Base-by-base conservation (phyloP, 2,888 invertebrate species). In the Gortyna flavago region DNA sequence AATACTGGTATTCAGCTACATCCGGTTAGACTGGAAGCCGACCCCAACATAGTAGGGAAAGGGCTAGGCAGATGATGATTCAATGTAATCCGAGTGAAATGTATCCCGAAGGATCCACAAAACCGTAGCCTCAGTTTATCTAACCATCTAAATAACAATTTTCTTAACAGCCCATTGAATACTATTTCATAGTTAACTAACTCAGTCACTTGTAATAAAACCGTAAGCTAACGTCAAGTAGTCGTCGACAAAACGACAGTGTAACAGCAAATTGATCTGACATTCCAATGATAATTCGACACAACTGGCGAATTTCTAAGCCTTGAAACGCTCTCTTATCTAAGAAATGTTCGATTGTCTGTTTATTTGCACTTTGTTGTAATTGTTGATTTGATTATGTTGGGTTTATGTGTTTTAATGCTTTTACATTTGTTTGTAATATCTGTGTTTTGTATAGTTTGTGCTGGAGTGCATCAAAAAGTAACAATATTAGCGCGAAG, bases 251-350 rank as follows among this genome's bases (percentile, higher is more conserved):
- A 93, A 95, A 94, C 92, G 92, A 90, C 91, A 91, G 90, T 91
- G 93, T 92, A 94, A 93, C 93, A 92, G 92, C 90, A 93, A 94
- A 95, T 95, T 94, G 94, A 94, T 95, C 94, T 94, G 92, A 91
- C 92, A 95, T 95, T 95, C 92, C 94, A 93, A 95, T 95, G 93
- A 94, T 95, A 94, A 95, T 94, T 93, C 88, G 83, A 92, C 91
- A 90, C 90, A 92, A 91, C 88, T 88, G 72, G 90, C 68, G 90
- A 93, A 93, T 93, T 92, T 93, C 89, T 92, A 89, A 88, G 86
- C 88, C 85, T 80, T 87, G 90, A 91, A 90, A 91, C 85, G 83
- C 83, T 88, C 82, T 88, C 88, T 88, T 90, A 89, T 89, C 87
- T 87, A 87, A 88, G 88, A 89, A 89, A 90, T 87, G 88, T 86